phyloP scores from a whole-genome alignment of 2,888 invertebrate genomes.

The Rhyacophila evoluta region DNA sequence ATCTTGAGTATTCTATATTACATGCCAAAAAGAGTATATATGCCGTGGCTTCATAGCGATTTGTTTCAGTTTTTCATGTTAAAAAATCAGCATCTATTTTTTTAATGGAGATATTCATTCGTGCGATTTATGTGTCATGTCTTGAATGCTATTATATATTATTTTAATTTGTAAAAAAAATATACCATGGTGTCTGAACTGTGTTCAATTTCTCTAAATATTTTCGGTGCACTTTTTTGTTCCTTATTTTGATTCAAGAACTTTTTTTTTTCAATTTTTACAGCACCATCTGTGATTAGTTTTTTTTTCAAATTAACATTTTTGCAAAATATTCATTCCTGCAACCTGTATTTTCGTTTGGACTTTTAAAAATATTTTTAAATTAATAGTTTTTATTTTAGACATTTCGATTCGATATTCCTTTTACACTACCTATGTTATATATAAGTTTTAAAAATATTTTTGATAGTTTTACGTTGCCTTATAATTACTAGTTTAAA shows the following conservation, averaged over 20 bases:
- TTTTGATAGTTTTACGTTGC: not conserved
- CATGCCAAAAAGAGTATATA: too few relatives aligned
- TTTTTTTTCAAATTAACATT: not conserved
- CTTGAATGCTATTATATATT: not conserved
- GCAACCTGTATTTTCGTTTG: not conserved
- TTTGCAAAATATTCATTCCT: conserved; percentile 18
- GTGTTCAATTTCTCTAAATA: not conserved
- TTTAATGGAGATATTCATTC: not conserved
- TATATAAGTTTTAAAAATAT: not conserved
- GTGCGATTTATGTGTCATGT: not conserved
- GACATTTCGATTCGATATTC: conserved; percentile 1
- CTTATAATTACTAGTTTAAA: conserved; percentile 5
- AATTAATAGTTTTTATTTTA: not conserved
- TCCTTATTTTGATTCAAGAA: not conserved
- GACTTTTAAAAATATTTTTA: too few relatives aligned
- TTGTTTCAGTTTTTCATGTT: too few relatives aligned
- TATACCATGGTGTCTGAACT: conserved; percentile 2
- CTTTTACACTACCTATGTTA: not conserved
- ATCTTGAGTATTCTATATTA: too few relatives aligned
- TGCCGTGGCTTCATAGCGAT: too few relatives aligned
- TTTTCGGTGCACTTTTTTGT: not conserved
- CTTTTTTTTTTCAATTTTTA: not conserved
- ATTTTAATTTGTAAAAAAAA: conserved; percentile 3
- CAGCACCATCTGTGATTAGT: conserved; percentile 9
- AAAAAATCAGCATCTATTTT: not conserved